Evolutionary conservation across 2,888 invertebrate genomes (phyloP).

Genomic region (Thera obeliscata): DNA sequence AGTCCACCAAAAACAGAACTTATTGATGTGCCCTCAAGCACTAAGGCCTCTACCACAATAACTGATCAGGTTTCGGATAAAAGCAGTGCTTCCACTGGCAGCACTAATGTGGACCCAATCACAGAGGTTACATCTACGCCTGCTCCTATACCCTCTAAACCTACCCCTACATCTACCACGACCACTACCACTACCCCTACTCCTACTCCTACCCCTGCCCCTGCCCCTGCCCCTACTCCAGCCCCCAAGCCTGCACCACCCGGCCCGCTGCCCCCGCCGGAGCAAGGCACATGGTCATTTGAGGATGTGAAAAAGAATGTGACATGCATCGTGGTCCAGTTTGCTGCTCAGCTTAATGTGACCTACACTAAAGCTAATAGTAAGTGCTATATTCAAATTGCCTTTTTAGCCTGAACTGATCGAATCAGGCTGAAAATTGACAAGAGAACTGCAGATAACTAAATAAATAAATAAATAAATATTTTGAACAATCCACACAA

Average conservation of each 20-base stretch:
- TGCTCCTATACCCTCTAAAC: conserved; percentile 46
- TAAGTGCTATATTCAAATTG: conserved; percentile 49
- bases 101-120: conserved; percentile 1
- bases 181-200: conserved; percentile 50
- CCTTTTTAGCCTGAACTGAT: too few species aligned
- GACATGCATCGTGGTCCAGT: conserved; percentile 87
- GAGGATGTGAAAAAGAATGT: conserved; percentile 64
- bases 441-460: too few species aligned
- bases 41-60: background rate
- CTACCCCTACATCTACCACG: conserved; percentile 30
- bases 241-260: conserved; percentile 62
- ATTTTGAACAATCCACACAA: too few species aligned
- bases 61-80: background rate
- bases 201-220: conserved; percentile 58
- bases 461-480: too few species aligned
- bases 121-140: background rate
- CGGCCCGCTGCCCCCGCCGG: conserved; percentile 59
- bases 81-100: background rate
- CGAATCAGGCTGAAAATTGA: too few species aligned
- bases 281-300: conserved; percentile 63
- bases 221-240: conserved; percentile 69
- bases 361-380: conserved; percentile 69
- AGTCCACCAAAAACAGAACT: background rate
- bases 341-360: conserved; percentile 87
- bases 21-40: background rate